These are phyloP conservation scores for Ploceus nigricollis DNA, from an alignment of 2,113 vertebrate species.

Conservation along the genomic window DNA sequence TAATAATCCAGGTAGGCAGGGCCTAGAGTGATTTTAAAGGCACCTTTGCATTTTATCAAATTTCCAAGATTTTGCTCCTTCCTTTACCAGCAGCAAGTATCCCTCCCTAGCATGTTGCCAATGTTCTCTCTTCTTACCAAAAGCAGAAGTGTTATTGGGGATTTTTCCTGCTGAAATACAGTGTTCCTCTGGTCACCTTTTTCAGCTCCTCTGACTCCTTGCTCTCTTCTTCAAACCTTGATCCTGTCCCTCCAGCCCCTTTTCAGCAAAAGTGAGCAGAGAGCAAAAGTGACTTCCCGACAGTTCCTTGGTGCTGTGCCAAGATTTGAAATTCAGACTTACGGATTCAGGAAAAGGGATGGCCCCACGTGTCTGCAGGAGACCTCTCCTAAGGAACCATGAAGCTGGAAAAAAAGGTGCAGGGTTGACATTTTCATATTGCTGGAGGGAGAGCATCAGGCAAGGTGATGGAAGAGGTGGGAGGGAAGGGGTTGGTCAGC, in stretches of 20 bases:
- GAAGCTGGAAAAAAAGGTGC: neutral
- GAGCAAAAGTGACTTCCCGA: neutral
- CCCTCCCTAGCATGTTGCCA: neutral
- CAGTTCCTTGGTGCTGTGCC: neutral
- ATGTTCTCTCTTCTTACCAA: neutral
- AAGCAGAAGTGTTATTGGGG: neutral
- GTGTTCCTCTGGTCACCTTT: neutral
- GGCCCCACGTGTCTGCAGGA: neutral
- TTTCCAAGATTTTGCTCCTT: neutral
- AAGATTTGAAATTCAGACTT: neutral
- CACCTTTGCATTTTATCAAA: neutral
- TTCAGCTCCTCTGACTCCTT: neutral
- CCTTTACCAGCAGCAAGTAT: neutral
- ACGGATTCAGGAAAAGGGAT: neutral
- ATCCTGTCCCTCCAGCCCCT: neutral
- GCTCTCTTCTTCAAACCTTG: neutral
- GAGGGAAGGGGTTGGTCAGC: neutral
- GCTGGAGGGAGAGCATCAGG: neutral
- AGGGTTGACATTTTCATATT: neutral
- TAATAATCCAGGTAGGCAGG: neutral
- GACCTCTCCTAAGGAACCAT: neutral
- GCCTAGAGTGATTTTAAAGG: neutral
- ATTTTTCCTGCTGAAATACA: neutral
- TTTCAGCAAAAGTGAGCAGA: neutral
- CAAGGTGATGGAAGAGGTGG: neutral